Evolutionary conservation across 2,113 vertebrate genomes (phyloP), one percentile per base, ranked within the genome.

Genomic region (Catharus minimus): DNA sequence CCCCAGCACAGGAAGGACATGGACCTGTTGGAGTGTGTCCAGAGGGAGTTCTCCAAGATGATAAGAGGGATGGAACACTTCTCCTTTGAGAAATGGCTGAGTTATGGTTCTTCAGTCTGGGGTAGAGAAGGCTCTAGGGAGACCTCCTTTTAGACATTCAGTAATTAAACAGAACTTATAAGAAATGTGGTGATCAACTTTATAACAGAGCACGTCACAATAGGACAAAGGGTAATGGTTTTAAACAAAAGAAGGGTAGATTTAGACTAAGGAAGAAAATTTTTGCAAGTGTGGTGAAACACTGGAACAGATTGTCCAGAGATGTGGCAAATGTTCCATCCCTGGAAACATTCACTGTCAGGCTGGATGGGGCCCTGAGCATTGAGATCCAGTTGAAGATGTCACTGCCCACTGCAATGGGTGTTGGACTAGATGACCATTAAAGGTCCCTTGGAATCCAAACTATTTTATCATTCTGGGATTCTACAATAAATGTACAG

Each of bases 21-120:
- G 0, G 3, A 32, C 20, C 6, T 52, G 5, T 16, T 57, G 38
- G 15, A 44, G 5, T 0, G 0, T 24, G 20, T 69, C 57, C 50
- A 47, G 24, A 47, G 22, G 13, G 58, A 30, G 15, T 6, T 44
- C 21, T 28, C 9, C 17, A 76, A 28, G 19, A 22, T 24, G 18
- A 15, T 43, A 30, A n/a, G 15, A 76, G 11, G 15, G 21, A 10
- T 65, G 15, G 22, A 82, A 5, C 4, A 52, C 8, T 30, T 80
- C 17, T 36, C 15, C 13, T 50, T 15, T 69, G n/a, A 47, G 11
- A 36, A 75, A 6, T n/a, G 33, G 10, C 13, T 41, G 44, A 53
- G 22, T 7, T 64, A 15, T 8, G 11, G 5, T 15, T 78, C 8
- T 50, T 79, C n/a, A 62, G 2, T 36, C 36, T 50, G 60, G 16